Evolutionary conservation across 2,797 vertebrate genomes (phyloP), one percentile per base, ranked within the genome.

Genomic region (Enteromius trimaculatus): DNA sequence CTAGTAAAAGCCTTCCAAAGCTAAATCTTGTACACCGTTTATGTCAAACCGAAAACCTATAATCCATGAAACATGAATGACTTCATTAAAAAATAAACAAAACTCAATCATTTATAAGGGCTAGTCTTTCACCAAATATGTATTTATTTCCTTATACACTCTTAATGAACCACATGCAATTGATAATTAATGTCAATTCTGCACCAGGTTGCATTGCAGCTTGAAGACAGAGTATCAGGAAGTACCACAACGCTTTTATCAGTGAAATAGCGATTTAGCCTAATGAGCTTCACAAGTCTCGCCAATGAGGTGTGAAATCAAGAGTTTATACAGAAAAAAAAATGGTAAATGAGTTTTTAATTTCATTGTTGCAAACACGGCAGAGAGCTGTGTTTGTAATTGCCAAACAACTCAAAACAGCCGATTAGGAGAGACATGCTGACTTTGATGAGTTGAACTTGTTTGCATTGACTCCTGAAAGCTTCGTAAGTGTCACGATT

Each of bases 231-330:
- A 78, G 26, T 42, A 62, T 62, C 26, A 72, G 55, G 17, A 17
- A 81, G 55, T 42, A 82, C 39, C 60, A 66, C 16, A 19, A 75
- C 42, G 80, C 60, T 66, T 65, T 65, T 26, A 65, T 49, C 60
- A 17, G 44, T 44, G 23, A 76, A 76, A 34, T 53, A 53, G 47
- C n/a, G 44, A 82, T 76, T 76, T 82, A 53, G 31, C 47, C 16
- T 76, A 82, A 82, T 82, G 62, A 82, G 47, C 47, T 76, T 66
- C 23, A 62, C 23, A 19, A 66, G 16, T 82, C 71, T 82, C 23
- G 1, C 60, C 60, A 82, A 76, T 76, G 80, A 82, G 80, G 80
- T 55, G 71, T 76, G 80, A 82, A 82, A 82, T 66, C 70, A 75
- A 66, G 71, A 76, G 29, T 66, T 82, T 31, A 74, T 34, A 81